phyloP scores from a whole-genome alignment of 2,113 vertebrate species.

The Camelus dromedarius region DNA sequence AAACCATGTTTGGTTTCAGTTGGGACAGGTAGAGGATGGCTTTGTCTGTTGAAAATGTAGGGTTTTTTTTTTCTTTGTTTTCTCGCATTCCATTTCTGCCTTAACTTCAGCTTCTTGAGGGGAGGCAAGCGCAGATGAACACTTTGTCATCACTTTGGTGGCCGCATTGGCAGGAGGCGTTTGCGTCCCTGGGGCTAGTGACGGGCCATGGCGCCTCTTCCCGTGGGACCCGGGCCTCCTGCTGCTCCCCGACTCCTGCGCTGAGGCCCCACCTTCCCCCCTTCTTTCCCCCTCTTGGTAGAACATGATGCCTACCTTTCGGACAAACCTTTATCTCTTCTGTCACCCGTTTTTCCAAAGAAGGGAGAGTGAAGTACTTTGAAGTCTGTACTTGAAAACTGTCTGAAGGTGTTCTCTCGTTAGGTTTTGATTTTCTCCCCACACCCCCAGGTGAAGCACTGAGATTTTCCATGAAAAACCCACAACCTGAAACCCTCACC shows the following conservation, averaged over 20 bases:
- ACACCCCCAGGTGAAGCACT: conserved; percentile 69
- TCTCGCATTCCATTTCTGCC: conserved; percentile 72
- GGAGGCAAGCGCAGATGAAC: not conserved
- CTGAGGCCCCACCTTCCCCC: not conserved
- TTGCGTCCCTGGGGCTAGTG: not conserved
- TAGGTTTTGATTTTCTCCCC: conserved; percentile 32
- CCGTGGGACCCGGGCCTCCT: not conserved
- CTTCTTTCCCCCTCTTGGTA: conserved; percentile 8
- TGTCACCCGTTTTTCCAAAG: conserved; percentile 29
- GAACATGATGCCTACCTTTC: not conserved
- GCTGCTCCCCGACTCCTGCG: not conserved
- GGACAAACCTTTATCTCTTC: not conserved
- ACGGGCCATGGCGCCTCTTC: not conserved
- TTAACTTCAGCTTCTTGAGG: conserved; percentile 68
- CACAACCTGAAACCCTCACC: not conserved
- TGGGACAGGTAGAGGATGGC: not conserved
- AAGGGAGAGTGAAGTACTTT: conserved; percentile 63
- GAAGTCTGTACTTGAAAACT: conserved; percentile 62
- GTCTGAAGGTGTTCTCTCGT: not conserved
- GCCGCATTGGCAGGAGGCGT: not conserved
- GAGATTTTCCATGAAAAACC: conserved; percentile 60
- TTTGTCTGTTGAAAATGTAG: conserved; percentile 49
- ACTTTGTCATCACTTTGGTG: not conserved
- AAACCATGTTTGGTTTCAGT: not conserved
- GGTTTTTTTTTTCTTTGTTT: conserved; percentile 40